Conservation (phyloP, 2,113 vertebrate genomes). For the Ifrita kowaldi region DNA sequence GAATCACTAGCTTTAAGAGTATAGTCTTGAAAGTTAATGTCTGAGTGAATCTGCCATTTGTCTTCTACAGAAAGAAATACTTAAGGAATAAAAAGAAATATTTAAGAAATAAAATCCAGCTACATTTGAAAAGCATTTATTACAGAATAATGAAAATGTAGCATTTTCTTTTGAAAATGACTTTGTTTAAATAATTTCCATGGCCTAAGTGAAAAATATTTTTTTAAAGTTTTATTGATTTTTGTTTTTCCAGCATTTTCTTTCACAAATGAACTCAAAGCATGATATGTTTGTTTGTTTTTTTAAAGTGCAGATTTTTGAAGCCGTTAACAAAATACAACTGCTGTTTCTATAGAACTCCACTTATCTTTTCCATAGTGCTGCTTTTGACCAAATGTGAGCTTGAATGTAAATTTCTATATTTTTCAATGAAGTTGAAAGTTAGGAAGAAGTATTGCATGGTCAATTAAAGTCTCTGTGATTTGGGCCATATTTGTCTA, state of each 20-base stretch:
- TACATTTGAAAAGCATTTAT: background rate
- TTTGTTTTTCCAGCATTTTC: background rate
- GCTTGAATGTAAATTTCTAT: background rate
- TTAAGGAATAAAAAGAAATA: background rate
- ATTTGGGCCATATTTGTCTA: background rate
- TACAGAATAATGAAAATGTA: background rate
- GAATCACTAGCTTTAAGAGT: background rate
- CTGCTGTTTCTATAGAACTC: background rate
- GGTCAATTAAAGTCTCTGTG: background rate
- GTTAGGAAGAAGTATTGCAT: fast-evolving
- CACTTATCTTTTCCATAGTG: background rate
- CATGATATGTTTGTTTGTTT: background rate
- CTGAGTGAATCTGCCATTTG: background rate
- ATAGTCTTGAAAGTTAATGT: background rate
- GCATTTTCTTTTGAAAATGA: background rate
- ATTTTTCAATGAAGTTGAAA: background rate
- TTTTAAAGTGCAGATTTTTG: background rate
- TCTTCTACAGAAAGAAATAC: background rate
- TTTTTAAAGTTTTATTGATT: background rate
- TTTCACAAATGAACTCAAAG: background rate
- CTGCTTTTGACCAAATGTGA: background rate
- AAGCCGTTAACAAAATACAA: fast-evolving
- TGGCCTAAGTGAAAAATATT: background rate
- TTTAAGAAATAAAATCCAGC: background rate
- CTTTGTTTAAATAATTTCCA: background rate